Conservation (phyloP, 2,888 invertebrate species). For the Epistrophe grossulariae region DNA sequence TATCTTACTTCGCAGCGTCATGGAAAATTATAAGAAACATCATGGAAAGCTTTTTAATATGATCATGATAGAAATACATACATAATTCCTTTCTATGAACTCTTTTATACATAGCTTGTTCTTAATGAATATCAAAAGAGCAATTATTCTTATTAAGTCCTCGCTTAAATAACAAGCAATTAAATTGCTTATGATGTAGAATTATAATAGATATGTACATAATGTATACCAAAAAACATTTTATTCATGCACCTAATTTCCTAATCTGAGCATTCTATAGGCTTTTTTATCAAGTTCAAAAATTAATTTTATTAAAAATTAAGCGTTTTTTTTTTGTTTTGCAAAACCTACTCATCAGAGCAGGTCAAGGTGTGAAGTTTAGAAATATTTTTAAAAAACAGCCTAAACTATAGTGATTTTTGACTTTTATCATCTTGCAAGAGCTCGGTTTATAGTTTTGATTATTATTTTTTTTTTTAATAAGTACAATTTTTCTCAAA, state of each 20-base stretch:
- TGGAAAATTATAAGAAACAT: neutral
- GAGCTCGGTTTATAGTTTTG: neutral
- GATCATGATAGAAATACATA: neutral
- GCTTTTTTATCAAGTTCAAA: neutral
- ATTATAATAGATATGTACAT: too few species aligned
- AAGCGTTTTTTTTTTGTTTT: neutral
- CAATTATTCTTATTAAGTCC: neutral
- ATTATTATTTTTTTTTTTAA: neutral
- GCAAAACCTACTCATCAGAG: neutral
- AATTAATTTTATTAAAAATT: neutral
- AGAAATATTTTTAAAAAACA: constrained; percentile 14
- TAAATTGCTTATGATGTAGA: neutral
- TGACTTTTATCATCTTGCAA: neutral
- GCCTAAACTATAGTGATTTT: constrained; percentile 10
- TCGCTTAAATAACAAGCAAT: neutral
- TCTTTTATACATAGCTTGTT: neutral
- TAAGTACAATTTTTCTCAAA: neutral
- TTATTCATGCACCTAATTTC: neutral
- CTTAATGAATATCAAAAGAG: neutral
- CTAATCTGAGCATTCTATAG: neutral
- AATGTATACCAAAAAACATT: neutral
- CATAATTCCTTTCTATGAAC: neutral
- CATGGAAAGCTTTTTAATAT: neutral
- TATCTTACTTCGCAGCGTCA: neutral
- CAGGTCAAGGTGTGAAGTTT: neutral